These are phyloP conservation scores for Cheilinus undulatus DNA, from an alignment of 2,113 vertebrate species.

Conservation along the genomic window DNA sequence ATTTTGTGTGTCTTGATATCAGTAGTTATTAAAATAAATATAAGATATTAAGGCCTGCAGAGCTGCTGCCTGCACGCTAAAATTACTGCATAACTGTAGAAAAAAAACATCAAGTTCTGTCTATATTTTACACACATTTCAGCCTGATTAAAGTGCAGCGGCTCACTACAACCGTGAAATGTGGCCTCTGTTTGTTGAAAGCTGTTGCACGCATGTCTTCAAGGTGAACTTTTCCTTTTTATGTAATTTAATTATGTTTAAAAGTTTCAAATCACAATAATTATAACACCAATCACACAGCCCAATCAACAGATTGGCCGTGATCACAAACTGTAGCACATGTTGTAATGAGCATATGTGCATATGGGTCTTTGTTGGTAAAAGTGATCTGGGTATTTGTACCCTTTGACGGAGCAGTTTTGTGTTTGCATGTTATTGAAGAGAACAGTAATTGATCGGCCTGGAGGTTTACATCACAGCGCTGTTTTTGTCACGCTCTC, in stretches of 20 bases:
- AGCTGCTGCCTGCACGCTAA: no score
- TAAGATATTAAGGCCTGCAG: no score
- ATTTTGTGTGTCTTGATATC: no score
- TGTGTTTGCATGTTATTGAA: conserved; percentile 30
- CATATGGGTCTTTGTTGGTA: neutral
- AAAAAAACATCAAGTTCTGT: conserved; percentile 14
- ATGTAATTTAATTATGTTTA: conserved; percentile 27
- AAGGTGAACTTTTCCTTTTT: conserved; percentile 51
- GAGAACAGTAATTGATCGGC: conserved; percentile 44
- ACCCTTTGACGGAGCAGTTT: neutral
- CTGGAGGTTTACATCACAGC: conserved; percentile 46
- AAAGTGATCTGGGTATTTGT: conserved; percentile 1
- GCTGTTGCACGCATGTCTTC: conserved; percentile 32
- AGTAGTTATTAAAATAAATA: no score
- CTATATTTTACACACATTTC: conserved; percentile 39
- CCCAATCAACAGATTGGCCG: conserved; percentile 9
- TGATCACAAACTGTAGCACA: neutral
- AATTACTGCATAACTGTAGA: conserved; percentile 1
- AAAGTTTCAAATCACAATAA: conserved; percentile 17
- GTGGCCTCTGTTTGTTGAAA: conserved; percentile 54
- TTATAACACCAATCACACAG: conserved; percentile 11
- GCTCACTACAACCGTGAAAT: conserved; percentile 43
- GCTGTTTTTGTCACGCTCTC: conserved; percentile 47
- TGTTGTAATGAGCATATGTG: no score
- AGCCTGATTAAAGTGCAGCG: conserved; percentile 28